These are phyloP conservation scores for Drosophila suzukii DNA, from an alignment of 1,140 invertebrate genomes.

Conservation along the genomic window DNA sequence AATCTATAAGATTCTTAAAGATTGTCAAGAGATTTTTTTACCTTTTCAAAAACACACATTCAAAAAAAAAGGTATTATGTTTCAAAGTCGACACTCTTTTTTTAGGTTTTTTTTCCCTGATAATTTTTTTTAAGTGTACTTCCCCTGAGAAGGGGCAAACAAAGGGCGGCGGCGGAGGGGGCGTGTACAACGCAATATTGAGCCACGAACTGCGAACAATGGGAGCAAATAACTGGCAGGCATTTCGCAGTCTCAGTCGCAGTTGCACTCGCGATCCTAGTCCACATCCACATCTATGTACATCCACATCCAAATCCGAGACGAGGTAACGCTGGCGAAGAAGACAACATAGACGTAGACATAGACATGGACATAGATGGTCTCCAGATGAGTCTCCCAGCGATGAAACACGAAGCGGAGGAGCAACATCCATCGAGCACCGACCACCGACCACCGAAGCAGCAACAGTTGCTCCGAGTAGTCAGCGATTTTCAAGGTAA, in stretches of 20 bases:
- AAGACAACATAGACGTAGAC: constrained; percentile 30
- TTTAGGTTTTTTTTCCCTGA: not conserved
- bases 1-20: too few relatives aligned
- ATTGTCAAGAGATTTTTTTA: too few relatives aligned
- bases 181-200: constrained; percentile 70
- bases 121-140: not conserved
- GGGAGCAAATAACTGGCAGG: constrained; percentile 81
- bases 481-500: constrained; percentile 78
- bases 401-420: constrained; percentile 48
- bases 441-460: constrained; percentile 47
- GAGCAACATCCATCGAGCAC: constrained; percentile 63
- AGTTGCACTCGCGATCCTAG: constrained; percentile 1
- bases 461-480: constrained; percentile 55
- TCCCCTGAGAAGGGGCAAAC: not conserved
- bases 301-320: not conserved
- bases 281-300: not conserved
- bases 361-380: constrained; percentile 46
- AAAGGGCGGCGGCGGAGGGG: not conserved
- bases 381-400: constrained; percentile 46
- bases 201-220: constrained; percentile 78
- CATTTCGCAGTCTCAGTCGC: constrained; percentile 51
- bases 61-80: too few relatives aligned
- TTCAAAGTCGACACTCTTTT: too few relatives aligned
- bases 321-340: not conserved
- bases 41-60: too few relatives aligned